Evolutionary conservation across 2,888 invertebrate species (phyloP), one percentile per base, ranked within the genome.

Genomic region (Oxytorus armatus): DNA sequence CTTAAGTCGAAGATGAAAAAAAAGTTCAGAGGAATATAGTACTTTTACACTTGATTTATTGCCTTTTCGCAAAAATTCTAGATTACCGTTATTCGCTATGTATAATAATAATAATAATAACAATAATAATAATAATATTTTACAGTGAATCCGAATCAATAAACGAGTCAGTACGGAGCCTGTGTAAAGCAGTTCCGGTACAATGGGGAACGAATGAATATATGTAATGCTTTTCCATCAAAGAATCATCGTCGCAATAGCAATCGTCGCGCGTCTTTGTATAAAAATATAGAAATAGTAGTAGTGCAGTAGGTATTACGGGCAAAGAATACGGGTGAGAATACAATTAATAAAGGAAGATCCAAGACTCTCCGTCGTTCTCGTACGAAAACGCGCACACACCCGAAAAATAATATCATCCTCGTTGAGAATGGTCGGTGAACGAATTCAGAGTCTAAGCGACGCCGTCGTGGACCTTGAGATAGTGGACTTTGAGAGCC

Each of bases 401-500:
- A 25, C 8, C 61, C 29, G 3, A 14, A 47, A 36, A 39, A 66
- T 36, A 36, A 23, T 14, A 33, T 36, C 14, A 36, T 16, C 16
- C 51, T 51, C 66, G n/a, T 5, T 14, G 18, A 23, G 18, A 14
- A 23, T 42, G 39, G 39, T 47, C 47, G 7, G 2, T 18, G 1
- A 21, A 0, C 23, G 11, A 42, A 5, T 61, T 23, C 10, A 14
- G 21, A 49, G 21, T 39, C 33, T 61, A 77, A 65, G 33, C 23
- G 4, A 39, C 68, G 21, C 65, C 82, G 11, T 91, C 91, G 70
- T 91, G 92, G 55, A 89, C 84, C 75, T 91, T 91, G 53, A 91
- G 86, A 66, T 89, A 91, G 36, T 92, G 92, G 55, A 92, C 89
- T 81, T 92, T 92, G 76, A 92, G 83, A 2, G 91, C 89, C 53